These are phyloP conservation scores for fruit fly (Drosophila melanogaster) DNA, from an alignment of 1,140 invertebrate genomes.

Conservation along the genomic window Release_6_plus_ISO1_MT NT_037436.4:16945501-16946000, in stretches of 20 bases:
- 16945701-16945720: conserved; percentile 85
- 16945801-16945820: too few species aligned
- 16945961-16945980: too few species aligned
- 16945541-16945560: conserved; percentile 61
- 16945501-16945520: too few species aligned
- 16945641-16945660: conserved; percentile 88
- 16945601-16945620: conserved; percentile 88
- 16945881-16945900: too few species aligned
- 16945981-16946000: too few species aligned
- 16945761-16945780: conserved; percentile 90
- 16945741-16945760: conserved; percentile 87
- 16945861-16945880: too few species aligned
- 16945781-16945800: too few species aligned
- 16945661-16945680: conserved; percentile 89
- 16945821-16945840: too few species aligned
- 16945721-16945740: conserved; percentile 68
- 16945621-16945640: conserved; percentile 89
- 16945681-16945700: conserved; percentile 88
- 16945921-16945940: too few species aligned
- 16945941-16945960: too few species aligned
- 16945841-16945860: too few species aligned
- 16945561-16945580: conserved; percentile 83
- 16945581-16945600: conserved; percentile 80
- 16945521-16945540: neutral
- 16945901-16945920: too few species aligned